Percentiles rank a stretch among this genome's conserved stretches.
Conservation (phyloP, 2,888 invertebrate species). For the Mycalesis mineus region DNA sequence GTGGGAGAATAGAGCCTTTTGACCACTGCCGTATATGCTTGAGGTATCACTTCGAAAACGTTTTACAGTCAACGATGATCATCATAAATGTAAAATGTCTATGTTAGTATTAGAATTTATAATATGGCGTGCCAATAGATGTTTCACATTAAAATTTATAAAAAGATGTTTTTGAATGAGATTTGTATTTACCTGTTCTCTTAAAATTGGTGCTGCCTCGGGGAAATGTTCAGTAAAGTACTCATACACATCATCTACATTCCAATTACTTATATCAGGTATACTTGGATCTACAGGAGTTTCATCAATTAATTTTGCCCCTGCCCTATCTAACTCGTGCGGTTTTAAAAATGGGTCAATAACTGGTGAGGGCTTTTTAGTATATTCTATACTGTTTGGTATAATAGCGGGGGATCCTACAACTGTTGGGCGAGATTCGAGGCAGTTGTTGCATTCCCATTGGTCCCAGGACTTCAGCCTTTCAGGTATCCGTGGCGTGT, state of each 20-base stretch:
- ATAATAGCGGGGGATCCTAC: constrained; percentile 58
- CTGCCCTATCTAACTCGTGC: constrained; percentile 65
- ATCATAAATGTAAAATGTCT: too few species aligned
- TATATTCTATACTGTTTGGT: constrained; percentile 51
- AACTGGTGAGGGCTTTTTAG: constrained; percentile 41
- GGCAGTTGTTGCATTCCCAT: constrained; percentile 86
- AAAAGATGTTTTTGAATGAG: too few species aligned
- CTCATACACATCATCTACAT: constrained; percentile 87
- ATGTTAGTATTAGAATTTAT: too few species aligned
- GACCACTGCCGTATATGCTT: too few species aligned
- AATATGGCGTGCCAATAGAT: too few species aligned
- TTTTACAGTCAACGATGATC: too few species aligned
- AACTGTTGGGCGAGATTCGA: constrained; percentile 59
- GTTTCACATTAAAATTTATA: too few species aligned
- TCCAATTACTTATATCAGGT: constrained; percentile 90
- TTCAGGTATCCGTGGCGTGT: constrained; percentile 82
- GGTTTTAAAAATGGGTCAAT: constrained; percentile 68
- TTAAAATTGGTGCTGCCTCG: constrained; percentile 87
- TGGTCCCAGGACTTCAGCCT: constrained; percentile 78
- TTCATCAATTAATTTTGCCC: constrained; percentile 59
- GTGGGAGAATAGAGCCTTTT: too few species aligned
- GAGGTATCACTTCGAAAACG: too few species aligned
- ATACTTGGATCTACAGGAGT: constrained; percentile 80
- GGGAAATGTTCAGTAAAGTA: constrained; percentile 88
- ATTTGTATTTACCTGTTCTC: constrained; percentile 82